phyloP scores from a whole-genome alignment of 2,113 vertebrate genomes.

The Thymallus thymallus region DNA sequence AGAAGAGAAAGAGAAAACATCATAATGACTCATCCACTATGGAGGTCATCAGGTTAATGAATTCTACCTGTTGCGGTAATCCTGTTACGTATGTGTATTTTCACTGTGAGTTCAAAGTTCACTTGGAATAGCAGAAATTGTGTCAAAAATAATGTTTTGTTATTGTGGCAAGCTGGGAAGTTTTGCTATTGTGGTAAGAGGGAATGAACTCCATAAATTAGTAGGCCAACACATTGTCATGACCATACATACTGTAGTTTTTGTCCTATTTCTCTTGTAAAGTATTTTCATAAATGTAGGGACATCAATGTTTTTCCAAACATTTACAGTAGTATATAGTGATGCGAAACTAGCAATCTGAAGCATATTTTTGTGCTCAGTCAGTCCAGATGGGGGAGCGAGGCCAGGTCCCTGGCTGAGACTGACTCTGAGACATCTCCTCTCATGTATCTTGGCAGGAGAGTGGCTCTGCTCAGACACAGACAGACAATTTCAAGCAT shows the following conservation, averaged over 20 bases:
- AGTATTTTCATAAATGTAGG: too few relatives aligned
- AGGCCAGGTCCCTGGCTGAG: conserved; percentile 16
- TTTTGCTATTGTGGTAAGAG: too few relatives aligned
- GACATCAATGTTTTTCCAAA: too few relatives aligned
- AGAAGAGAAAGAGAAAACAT: conserved; percentile 14
- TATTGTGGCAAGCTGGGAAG: too few relatives aligned
- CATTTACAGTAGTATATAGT: too few relatives aligned
- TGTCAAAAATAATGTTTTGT: conserved; percentile 19
- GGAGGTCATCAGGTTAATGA: conserved; percentile 57
- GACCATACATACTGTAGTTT: neutral
- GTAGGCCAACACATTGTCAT: neutral
- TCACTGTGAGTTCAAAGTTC: conserved; percentile 64
- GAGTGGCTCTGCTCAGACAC: conserved; percentile 49
- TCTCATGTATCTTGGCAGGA: conserved; percentile 39
- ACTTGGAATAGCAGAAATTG: conserved; percentile 12
- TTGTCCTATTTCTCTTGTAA: too few relatives aligned
- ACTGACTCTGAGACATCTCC: conserved; percentile 44
- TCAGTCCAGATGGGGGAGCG: conserved; percentile 37
- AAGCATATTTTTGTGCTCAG: conserved; percentile 33
- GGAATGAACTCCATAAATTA: too few relatives aligned
- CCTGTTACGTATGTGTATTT: conserved; percentile 48
- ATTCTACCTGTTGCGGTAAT: conserved; percentile 33
- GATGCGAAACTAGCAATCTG: conserved; percentile 5
- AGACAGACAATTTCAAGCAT: conserved; percentile 30
- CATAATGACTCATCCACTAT: conserved; percentile 58